A percentile compares a stretch with the other conserved stretches of the same genome.
phyloP scores from a whole-genome alignment of 2,797 vertebrate genomes.

The Enoplosus armatus region DNA sequence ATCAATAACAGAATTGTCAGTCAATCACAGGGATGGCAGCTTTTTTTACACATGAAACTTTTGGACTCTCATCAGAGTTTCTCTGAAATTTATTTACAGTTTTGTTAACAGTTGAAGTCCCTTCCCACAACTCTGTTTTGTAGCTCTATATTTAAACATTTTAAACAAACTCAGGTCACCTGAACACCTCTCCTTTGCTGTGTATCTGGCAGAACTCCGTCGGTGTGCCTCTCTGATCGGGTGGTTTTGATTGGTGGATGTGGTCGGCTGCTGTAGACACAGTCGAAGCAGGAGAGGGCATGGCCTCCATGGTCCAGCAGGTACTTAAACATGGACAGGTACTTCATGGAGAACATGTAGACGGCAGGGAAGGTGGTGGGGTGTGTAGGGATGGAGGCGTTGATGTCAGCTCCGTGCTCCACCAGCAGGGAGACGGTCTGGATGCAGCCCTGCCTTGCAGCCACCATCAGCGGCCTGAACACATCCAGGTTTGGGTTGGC shows the following conservation, averaged over 20 bases:
- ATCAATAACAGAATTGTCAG: slow-evolving; percentile 3
- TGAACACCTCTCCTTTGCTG: slow-evolving; percentile 49
- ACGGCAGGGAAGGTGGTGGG: slow-evolving; percentile 93
- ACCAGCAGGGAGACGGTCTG: slow-evolving; percentile 88
- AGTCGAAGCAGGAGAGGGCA: slow-evolving; percentile 90
- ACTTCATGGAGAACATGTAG: slow-evolving; percentile 95
- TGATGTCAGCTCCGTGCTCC: slow-evolving; percentile 91
- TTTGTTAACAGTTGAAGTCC: no score
- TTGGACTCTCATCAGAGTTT: no score
- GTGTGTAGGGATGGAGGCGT: slow-evolving; percentile 89
- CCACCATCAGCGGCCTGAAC: slow-evolving; percentile 91
- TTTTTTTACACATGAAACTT: no score
- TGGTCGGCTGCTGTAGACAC: slow-evolving; percentile 85
- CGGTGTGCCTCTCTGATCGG: slow-evolving; percentile 28
- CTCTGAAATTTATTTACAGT: no score
- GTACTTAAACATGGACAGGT: slow-evolving; percentile 91
- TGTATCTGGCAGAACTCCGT: background rate
- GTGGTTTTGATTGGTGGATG: slow-evolving; percentile 87
- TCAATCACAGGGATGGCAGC: no score
- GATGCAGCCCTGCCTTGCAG: slow-evolving; percentile 89
- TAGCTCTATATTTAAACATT: background rate
- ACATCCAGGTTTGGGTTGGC: slow-evolving; percentile 92
- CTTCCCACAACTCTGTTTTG: no score
- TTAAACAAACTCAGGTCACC: slow-evolving; percentile 44
- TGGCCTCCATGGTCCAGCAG: slow-evolving; percentile 93